Evolutionary conservation across 1,140 invertebrate genomes (phyloP), one percentile per base, ranked within the genome.

Genomic region (Notospermus geniculatus): DNA sequence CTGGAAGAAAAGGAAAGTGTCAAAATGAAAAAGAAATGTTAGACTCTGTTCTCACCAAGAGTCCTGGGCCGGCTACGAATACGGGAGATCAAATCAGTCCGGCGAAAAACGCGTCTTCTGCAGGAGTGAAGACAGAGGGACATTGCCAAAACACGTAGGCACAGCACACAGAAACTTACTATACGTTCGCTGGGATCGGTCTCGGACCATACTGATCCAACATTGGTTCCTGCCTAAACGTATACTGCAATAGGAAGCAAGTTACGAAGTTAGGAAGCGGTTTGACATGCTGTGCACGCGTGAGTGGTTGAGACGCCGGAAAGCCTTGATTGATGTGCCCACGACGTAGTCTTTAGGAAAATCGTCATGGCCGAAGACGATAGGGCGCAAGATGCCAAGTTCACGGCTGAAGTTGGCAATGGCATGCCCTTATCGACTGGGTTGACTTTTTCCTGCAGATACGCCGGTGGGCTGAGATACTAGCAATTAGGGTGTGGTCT

Each of bases 121-220:
- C 2, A 22, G 27, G 19, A 17, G 15, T 17, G 28, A 30, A 30
- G 29, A 39, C 2, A 56, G 2, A 56, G 1, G 30, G 29, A 28
- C 5, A 22, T 15, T 1, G 19, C 2, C 22, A 29, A 29, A 17
- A 1, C 22, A 5, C 32, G 13, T 17, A 27, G 15, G 1, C 52
- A 15, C 25, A 64, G 11, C 29, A 13, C 1, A 53, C 23, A 36
- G 11, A 5, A n/a, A 70, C 76, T 75, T 68, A 78, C 76, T 68
- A 74, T 19, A 76, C 66, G 60, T 78, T 76, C 45, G 76, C 76
- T 17, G 76, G 74, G 52, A 75, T 71, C 25, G 76, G 76, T 54
- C 66, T 69, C 68, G 76, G 76, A 41, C 70, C 73, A 56, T 70
- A 73, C 63, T 76, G 73, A 60, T 76, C 71, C 17, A 78, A 55